Base-by-base conservation (phyloP, 2,797 vertebrate species). In the Falco concolor region DNA sequence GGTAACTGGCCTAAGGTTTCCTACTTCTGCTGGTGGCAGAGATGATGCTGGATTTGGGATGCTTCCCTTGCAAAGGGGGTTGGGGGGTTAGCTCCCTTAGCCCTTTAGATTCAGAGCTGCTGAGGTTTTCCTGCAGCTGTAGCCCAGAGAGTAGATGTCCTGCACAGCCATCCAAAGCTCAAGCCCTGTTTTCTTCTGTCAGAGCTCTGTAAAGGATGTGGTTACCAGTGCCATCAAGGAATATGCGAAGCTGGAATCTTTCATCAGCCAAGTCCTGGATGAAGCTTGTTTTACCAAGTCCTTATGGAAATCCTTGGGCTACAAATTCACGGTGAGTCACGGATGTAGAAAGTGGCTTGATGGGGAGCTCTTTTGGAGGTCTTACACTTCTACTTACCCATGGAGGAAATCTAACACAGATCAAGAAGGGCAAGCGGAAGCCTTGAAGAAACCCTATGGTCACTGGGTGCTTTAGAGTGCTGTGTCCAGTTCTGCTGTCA, bases 261-360 rank as follows among this genome's bases (percentile, higher is more conserved):
- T 97, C 69, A 63, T 97, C 64, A 50, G 87, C 45, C 98, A 98
- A 85, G 95, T 96, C 12, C 63, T 98, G 94, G 98, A 98, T 68
- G 97, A 98, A 78, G 98, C 98, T 4, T 19, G 13, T 27, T 47
- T 95, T 21, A 98, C 98, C 2, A 97, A 97, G 79, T 54, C 77
- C 12, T 96, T 98, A 12, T 98, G 98, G 98, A 90, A 92, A 30
- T 97, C 93, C 3, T 42, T 98, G 87, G 95, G 95, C 25, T 90
- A 78, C 81, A 97, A 96, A 82, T 81, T 94, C 60, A 96, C 95
- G 2, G 98, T 98, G 95, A 87, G 98, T 86, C 23, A 25, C 4
- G 3, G 9, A 5, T 3, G 6, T 10, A 34, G 21, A 16, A 53
- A 36, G 20, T n/a, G 24, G 27, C 19, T 80, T 57, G 49, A 15